These are phyloP conservation scores for Pocota personata DNA, from an alignment of 2,888 invertebrate species.

Conservation along the genomic window DNA sequence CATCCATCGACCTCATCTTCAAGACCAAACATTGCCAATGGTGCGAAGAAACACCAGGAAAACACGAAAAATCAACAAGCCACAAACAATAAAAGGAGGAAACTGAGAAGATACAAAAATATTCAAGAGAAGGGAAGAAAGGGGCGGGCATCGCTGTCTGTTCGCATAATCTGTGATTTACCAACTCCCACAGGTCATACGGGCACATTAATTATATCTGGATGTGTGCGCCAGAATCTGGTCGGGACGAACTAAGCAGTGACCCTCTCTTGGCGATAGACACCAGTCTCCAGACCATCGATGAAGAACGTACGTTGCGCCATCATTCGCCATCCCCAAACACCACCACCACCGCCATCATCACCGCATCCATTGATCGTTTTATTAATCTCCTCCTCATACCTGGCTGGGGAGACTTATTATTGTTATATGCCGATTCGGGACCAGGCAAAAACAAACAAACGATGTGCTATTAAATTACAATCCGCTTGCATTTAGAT, in stretches of 20 bases:
- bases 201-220: constrained; percentile 76
- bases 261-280: constrained; percentile 51
- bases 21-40: constrained; percentile 45
- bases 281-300: constrained; percentile 48
- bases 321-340: constrained; percentile 18
- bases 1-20: constrained; percentile 22
- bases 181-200: constrained; percentile 76
- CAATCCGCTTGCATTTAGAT: constrained; percentile 71
- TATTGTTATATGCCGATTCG: constrained; percentile 57
- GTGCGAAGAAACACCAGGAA: constrained; percentile 62
- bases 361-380: constrained; percentile 67
- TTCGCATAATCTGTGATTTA: constrained; percentile 76
- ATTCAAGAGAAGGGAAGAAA: constrained; percentile 37
- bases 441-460: constrained; percentile 63
- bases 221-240: constrained; percentile 71
- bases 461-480: constrained; percentile 71
- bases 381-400: constrained; percentile 65
- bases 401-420: constrained; percentile 35
- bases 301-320: constrained; percentile 37
- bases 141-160: constrained; percentile 73
- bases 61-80: constrained; percentile 54
- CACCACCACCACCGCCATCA: constrained; percentile 13
- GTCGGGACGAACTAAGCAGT: constrained; percentile 56
- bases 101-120: not conserved
- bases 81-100: not conserved